Conservation (phyloP, 1,140 invertebrate genomes). For the Macrosteles quadrilineatus region DNA sequence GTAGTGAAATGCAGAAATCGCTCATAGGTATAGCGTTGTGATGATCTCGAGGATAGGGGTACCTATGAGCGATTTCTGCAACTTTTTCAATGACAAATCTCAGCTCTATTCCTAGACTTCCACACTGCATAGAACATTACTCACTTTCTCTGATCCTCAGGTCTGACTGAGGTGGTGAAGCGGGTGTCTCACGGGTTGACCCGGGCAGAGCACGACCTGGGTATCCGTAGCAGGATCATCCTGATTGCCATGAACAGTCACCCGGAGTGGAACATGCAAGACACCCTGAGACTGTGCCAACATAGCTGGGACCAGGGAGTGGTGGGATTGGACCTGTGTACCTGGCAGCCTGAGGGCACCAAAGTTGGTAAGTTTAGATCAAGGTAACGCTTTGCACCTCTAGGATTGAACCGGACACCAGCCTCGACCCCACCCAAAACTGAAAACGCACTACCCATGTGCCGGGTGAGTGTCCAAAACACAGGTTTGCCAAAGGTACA, state of each 20-base stretch:
- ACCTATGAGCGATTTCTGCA: no score
- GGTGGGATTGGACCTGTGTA: conserved; percentile 62
- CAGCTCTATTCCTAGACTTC: no score
- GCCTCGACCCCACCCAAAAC: no score
- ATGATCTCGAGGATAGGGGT: no score
- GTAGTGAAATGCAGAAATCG: no score
- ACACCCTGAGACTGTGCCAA: conserved; percentile 55
- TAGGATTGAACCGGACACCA: no score
- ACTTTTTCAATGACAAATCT: no score
- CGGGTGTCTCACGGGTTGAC: conserved; percentile 51
- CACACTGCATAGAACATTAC: no score
- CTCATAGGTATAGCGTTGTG: no score
- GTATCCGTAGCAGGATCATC: conserved; percentile 55
- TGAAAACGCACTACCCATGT: no score
- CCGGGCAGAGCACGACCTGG: conserved; percentile 55
- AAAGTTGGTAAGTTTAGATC: conserved; percentile 20
- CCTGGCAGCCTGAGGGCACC: neutral
- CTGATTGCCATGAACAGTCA: conserved; percentile 44
- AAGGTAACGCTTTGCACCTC: no score
- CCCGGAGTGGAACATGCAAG: conserved; percentile 46
- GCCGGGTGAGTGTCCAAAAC: neutral
- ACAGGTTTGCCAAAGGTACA: no score
- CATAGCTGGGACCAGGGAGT: conserved; percentile 56
- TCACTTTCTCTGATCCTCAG: conserved; percentile 11
- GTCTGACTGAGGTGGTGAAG: conserved; percentile 50